phyloP scores from a whole-genome alignment of 2,797 vertebrate species.

The Anolis apletophallus region DNA sequence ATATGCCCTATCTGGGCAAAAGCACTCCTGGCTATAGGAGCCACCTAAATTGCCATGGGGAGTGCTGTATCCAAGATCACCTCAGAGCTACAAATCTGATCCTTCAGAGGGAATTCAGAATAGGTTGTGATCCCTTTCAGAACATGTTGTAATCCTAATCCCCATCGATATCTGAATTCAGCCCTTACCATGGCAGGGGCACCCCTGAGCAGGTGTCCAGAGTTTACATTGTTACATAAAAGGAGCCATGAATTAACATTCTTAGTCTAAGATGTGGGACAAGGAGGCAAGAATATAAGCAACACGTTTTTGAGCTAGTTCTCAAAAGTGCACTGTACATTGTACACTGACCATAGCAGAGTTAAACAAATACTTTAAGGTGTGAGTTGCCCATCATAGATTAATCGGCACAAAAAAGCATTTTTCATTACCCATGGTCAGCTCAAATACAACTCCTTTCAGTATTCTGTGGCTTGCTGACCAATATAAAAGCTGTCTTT shows the following conservation, averaged over 20 bases:
- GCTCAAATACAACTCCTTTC: not conserved
- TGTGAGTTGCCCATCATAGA: not conserved
- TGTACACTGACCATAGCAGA: not conserved
- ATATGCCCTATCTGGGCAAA: too few relatives aligned
- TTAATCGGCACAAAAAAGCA: not conserved
- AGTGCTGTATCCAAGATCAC: too few relatives aligned
- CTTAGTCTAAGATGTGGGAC: not conserved
- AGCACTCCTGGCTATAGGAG: too few relatives aligned
- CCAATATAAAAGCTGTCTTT: not conserved
- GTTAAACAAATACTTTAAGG: not conserved
- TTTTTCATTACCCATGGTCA: not conserved
- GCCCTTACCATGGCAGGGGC: not conserved
- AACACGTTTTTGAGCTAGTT: not conserved
- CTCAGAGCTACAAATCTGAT: too few relatives aligned
- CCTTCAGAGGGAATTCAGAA: too few relatives aligned
- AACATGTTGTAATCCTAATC: too few relatives aligned
- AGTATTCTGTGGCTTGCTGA: not conserved
- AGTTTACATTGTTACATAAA: not conserved
- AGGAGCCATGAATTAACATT: not conserved
- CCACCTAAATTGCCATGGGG: too few relatives aligned
- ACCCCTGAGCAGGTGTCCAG: not conserved
- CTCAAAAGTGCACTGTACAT: not conserved
- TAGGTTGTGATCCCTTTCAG: too few relatives aligned
- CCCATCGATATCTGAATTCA: too few relatives aligned
- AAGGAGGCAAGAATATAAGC: not conserved